Percentiles rank a stretch among this genome's conserved stretches.
phyloP scores from a whole-genome alignment of 2,113 vertebrate genomes.

The Lathamus discolor region DNA sequence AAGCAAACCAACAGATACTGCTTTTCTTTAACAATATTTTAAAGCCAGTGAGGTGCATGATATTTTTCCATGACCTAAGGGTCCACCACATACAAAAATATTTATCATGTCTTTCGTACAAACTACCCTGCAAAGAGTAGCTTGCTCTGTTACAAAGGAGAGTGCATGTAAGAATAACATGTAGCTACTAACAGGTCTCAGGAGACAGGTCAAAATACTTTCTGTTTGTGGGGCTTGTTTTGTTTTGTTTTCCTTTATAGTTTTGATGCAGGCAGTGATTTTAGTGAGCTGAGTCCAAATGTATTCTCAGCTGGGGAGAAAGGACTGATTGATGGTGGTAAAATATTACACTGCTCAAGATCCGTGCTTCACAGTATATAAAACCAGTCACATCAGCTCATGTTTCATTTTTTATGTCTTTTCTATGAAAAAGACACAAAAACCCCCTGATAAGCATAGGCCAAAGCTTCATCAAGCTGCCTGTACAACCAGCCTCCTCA shows the following conservation, averaged over 20 bases:
- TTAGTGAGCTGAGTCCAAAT: background rate
- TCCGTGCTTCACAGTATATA: conserved; percentile 51
- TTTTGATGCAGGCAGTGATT: background rate
- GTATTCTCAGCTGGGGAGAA: conserved; percentile 48
- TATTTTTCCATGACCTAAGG: background rate
- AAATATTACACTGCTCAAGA: conserved; percentile 54
- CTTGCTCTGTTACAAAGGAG: background rate
- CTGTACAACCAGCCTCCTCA: background rate
- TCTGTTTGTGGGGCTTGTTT: background rate
- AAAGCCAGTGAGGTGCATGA: background rate
- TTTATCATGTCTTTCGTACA: background rate
- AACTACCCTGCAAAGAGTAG: background rate
- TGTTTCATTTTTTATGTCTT: conserved; percentile 64
- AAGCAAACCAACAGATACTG: background rate
- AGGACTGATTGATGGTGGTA: conserved; percentile 51
- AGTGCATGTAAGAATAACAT: background rate
- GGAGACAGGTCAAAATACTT: background rate
- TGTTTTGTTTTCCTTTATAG: background rate
- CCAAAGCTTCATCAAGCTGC: background rate
- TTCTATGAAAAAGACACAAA: conserved; percentile 24
- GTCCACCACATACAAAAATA: background rate
- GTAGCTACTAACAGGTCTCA: background rate
- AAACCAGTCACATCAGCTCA: conserved; percentile 51
- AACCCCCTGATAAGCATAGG: background rate
- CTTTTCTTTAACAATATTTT: background rate